Conservation (phyloP, 1,140 invertebrate species). For the Ceratina australensis region DNA sequence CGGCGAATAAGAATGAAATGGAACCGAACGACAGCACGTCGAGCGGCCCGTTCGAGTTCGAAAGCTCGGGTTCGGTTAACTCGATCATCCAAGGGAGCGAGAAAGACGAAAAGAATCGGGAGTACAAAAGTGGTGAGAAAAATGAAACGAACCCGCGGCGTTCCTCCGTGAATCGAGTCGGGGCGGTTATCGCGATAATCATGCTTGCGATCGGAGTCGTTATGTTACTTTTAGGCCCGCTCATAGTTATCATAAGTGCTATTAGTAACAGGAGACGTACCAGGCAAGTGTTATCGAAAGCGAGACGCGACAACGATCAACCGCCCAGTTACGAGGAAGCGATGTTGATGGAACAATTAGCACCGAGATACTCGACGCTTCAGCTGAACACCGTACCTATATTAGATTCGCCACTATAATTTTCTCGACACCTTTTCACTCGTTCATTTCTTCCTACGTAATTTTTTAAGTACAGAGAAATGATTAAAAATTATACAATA, state of each 20-base stretch:
- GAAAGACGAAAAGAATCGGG: neutral
- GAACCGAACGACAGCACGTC: neutral
- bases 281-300: slow-evolving; percentile 56
- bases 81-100: neutral
- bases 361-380: slow-evolving; percentile 68
- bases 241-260: slow-evolving; percentile 62
- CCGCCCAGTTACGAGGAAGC: slow-evolving; percentile 70
- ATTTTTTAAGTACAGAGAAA: too few relatives aligned
- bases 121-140: neutral
- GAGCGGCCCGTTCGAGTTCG: neutral
- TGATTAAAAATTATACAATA: too few relatives aligned
- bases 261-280: slow-evolving; percentile 63
- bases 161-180: slow-evolving; percentile 51
- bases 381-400: slow-evolving; percentile 35
- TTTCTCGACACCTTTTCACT: too few relatives aligned
- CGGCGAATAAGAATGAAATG: neutral
- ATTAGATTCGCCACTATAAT: too few relatives aligned
- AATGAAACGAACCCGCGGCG: slow-evolving; percentile 43
- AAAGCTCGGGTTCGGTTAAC: neutral
- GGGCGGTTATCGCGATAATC: slow-evolving; percentile 62
- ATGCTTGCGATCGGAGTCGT: slow-evolving; percentile 66
- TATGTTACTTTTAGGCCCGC: slow-evolving; percentile 67
- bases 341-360: slow-evolving; percentile 60
- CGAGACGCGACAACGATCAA: slow-evolving; percentile 51
- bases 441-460: too few relatives aligned